Evolutionary conservation across 2,113 vertebrate species (phyloP).

Genomic region (Pundamilia nyererei): DNA sequence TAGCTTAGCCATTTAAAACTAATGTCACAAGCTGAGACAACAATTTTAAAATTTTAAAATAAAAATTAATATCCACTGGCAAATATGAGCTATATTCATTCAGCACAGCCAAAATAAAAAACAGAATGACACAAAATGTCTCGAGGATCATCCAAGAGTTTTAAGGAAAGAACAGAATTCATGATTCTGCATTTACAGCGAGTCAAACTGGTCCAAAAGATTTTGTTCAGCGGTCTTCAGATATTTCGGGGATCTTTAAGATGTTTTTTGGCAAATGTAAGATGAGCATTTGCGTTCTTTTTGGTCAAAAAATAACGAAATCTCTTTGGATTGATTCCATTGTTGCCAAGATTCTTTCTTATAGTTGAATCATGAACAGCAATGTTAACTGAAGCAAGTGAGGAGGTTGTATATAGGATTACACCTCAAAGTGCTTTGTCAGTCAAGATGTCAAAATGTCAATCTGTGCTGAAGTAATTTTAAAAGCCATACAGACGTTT

Average conservation of each 20-base stretch:
- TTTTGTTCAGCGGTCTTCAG: neutral
- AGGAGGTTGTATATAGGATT: neutral
- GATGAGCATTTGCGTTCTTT: neutral
- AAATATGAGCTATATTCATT: neutral
- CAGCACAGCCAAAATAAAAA: neutral
- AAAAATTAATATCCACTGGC: neutral
- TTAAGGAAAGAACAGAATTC: neutral
- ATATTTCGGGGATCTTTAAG: neutral
- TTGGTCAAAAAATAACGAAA: neutral
- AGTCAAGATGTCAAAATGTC: neutral
- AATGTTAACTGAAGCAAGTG: neutral
- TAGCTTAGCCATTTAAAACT: neutral
- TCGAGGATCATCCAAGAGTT: neutral
- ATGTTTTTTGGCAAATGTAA: neutral
- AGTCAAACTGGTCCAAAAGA: neutral
- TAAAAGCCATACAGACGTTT: neutral
- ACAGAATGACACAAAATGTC: neutral
- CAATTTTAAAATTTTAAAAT: neutral
- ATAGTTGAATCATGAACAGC: neutral
- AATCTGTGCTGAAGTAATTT: neutral
- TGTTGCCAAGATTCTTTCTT: neutral
- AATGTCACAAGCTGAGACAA: neutral
- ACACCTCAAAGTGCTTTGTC: neutral
- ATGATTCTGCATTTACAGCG: neutral
- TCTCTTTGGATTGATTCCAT: neutral